phyloP scores from a whole-genome alignment of 2,888 invertebrate species.

The Perizoma flavofasciatum region DNA sequence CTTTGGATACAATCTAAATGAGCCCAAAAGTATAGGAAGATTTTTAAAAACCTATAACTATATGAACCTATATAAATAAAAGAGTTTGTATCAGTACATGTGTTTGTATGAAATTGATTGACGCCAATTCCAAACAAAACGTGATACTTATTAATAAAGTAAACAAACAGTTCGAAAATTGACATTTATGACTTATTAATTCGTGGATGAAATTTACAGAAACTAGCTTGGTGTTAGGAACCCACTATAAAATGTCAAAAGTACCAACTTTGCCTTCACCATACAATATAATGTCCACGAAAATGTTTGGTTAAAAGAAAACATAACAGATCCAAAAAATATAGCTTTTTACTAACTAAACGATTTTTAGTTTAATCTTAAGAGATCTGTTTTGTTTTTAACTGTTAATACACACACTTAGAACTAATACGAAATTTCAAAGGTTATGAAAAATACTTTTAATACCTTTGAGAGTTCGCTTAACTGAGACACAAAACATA shows the following conservation, averaged over 20 bases:
- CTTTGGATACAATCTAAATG: background rate
- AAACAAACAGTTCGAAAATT: constrained; percentile 63
- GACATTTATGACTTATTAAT: constrained; percentile 41
- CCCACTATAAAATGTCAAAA: constrained; percentile 6
- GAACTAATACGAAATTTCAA: constrained; percentile 42
- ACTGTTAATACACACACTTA: constrained; percentile 71
- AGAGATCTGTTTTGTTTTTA: constrained; percentile 46
- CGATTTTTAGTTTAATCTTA: no score
- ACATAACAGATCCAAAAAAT: constrained; percentile 29
- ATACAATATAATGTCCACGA: constrained; percentile 54
- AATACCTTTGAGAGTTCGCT: constrained; percentile 31
- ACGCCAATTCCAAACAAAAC: constrained; percentile 48
- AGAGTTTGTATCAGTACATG: constrained; percentile 22
- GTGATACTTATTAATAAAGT: constrained; percentile 59
- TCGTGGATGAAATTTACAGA: background rate
- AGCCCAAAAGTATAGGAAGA: no score
- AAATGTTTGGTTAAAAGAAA: constrained; percentile 42
- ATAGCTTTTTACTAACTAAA: no score
- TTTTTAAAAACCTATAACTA: no score
- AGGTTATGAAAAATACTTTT: constrained; percentile 12
- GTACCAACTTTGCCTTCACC: constrained; percentile 68
- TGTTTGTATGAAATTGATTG: constrained; percentile 26
- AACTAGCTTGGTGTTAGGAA: background rate
- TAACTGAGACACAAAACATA: constrained; percentile 32
- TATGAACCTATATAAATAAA: constrained; percentile 11